These are phyloP conservation scores for Melanerpes formicivorus DNA, from an alignment of 2,113 vertebrate genomes.

Conservation along the genomic window DNA sequence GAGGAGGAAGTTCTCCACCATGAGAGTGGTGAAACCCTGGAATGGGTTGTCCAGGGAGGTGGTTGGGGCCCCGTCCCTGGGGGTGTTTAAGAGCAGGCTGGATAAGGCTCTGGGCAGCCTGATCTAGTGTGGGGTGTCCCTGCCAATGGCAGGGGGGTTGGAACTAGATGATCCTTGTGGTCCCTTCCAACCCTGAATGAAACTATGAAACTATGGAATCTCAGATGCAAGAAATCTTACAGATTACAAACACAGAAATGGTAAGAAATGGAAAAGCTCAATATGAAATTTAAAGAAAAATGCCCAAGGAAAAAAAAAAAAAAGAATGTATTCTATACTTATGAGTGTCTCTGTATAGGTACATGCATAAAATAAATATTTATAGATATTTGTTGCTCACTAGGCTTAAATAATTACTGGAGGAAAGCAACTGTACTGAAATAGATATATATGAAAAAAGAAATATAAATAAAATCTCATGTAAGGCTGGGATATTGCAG, in stretches of 20 bases:
- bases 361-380: not conserved
- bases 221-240: not conserved
- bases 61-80: too few relatives aligned
- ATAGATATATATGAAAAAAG: not conserved
- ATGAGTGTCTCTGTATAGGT: not conserved
- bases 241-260: not conserved
- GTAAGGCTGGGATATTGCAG: not conserved
- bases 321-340: not conserved
- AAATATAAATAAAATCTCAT: not conserved
- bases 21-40: too few relatives aligned
- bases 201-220: too few relatives aligned
- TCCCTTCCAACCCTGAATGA: too few relatives aligned
- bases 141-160: too few relatives aligned
- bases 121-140: too few relatives aligned
- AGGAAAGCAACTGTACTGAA: not conserved
- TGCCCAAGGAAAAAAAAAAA: not conserved
- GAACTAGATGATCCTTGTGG: too few relatives aligned
- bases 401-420: not conserved
- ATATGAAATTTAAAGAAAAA: not conserved
- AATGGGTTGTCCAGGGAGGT: too few relatives aligned
- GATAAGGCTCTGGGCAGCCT: too few relatives aligned
- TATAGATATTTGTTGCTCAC: not conserved
- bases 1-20: too few relatives aligned
- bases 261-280: not conserved
- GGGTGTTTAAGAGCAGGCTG: too few relatives aligned